Percentiles rank a stretch among this genome's conserved stretches.
Conservation (phyloP, 2,113 vertebrate genomes). For the Heterocephalus glaber region DNA sequence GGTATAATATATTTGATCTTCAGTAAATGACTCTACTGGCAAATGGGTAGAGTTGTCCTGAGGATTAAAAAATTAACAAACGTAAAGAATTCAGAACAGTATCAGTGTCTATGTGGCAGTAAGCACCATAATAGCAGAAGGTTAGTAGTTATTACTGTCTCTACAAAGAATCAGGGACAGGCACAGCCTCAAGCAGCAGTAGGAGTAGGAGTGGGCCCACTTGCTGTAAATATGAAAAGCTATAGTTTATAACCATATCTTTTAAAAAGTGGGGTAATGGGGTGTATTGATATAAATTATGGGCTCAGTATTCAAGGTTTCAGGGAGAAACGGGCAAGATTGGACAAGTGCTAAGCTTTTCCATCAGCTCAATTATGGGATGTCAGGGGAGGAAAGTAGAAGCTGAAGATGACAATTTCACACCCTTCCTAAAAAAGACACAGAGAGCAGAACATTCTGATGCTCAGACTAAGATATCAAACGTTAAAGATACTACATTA, state of each 20-base stretch:
- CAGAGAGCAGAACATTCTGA: neutral
- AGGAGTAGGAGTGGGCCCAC: neutral
- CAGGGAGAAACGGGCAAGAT: neutral
- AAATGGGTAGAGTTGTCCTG: neutral
- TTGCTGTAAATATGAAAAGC: neutral
- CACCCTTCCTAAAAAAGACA: neutral
- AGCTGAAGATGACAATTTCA: neutral
- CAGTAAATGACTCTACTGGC: neutral
- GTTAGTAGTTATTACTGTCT: neutral
- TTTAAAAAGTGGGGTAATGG: neutral
- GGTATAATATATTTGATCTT: neutral
- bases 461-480: neutral
- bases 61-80: neutral
- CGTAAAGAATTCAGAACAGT: neutral
- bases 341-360: neutral
- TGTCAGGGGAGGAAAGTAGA: neutral
- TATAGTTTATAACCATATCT: neutral
- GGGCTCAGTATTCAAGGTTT: constrained; percentile 1
- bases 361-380: neutral
- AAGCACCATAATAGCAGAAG: neutral
- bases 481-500: constrained; percentile 29
- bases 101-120: neutral
- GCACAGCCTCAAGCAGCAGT: neutral
- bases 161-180: neutral
- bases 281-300: neutral